Conservation (phyloP, 2,113 vertebrate genomes). For the Lamprologus ornatipinnis region DNA sequence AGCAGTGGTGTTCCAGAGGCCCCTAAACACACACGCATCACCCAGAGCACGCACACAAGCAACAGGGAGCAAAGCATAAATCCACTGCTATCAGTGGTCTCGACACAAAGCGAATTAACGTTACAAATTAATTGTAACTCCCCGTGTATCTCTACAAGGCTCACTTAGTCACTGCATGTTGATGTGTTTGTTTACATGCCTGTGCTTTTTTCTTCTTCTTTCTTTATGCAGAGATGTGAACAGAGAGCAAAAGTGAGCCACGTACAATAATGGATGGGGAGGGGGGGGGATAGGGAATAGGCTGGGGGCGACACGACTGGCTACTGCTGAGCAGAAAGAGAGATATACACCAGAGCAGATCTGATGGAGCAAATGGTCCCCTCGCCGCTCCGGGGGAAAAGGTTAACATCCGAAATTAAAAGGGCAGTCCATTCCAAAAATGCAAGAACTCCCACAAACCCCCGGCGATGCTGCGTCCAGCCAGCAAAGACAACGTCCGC, state of each 20-base stretch:
- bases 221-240: slow-evolving; percentile 70
- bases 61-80: not conserved
- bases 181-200: not conserved
- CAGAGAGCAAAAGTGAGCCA: not conserved
- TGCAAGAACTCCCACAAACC: slow-evolving; percentile 4
- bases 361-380: slow-evolving; percentile 5
- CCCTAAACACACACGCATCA: not conserved
- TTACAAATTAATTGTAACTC: slow-evolving; percentile 35
- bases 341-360: slow-evolving; percentile 27
- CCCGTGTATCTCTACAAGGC: slow-evolving; percentile 11
- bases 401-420: slow-evolving; percentile 51
- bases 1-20: slow-evolving; percentile 33
- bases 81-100: slow-evolving; percentile 32
- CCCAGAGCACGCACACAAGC: not conserved
- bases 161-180: not conserved
- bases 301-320: not conserved
- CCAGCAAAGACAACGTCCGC: not conserved
- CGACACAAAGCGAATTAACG: slow-evolving; percentile 13
- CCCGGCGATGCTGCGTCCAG: not conserved
- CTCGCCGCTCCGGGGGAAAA: slow-evolving; percentile 26
- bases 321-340: slow-evolving; percentile 14
- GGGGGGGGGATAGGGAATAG: not conserved
- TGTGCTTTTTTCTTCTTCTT: not conserved
- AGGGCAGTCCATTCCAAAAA: slow-evolving; percentile 25
- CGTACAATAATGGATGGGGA: not conserved